Conservation (phyloP, 2,888 invertebrate genomes). For the Melanotus villosus region DNA sequence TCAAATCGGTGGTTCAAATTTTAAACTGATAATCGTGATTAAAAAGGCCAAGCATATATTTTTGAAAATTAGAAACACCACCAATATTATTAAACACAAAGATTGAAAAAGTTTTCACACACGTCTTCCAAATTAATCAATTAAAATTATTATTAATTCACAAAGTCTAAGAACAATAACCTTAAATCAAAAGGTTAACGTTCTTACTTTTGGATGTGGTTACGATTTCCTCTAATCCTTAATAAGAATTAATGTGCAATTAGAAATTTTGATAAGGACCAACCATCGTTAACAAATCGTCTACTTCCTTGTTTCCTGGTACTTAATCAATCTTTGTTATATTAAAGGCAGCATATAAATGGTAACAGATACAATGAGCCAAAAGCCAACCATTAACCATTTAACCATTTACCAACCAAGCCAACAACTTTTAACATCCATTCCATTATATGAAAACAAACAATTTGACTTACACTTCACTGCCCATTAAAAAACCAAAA, state of each 20-base stretch:
- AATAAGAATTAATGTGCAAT: background rate
- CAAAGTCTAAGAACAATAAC: constrained; percentile 8
- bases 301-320: background rate
- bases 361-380: constrained; percentile 43
- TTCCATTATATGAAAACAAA: constrained; percentile 13
- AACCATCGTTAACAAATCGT: background rate
- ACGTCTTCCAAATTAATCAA: background rate
- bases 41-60: constrained; percentile 38
- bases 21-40: too few relatives aligned
- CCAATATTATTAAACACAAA: constrained; percentile 40
- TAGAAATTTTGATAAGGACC: constrained; percentile 1
- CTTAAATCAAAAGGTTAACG: background rate
- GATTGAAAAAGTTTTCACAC: constrained; percentile 27
- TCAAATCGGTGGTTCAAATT: too few relatives aligned
- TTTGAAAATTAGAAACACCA: constrained; percentile 52
- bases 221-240: background rate
- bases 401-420: constrained; percentile 48
- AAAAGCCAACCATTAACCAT: constrained; percentile 47
- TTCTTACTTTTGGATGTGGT: constrained; percentile 20
- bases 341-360: constrained; percentile 40
- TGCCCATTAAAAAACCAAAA: background rate
- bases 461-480: constrained; percentile 9
- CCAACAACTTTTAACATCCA: constrained; percentile 35
- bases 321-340: constrained; percentile 35
- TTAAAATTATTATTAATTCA: background rate